Conservation (phyloP, 2,888 invertebrate species). For the Heteropelma amictum region DNA sequence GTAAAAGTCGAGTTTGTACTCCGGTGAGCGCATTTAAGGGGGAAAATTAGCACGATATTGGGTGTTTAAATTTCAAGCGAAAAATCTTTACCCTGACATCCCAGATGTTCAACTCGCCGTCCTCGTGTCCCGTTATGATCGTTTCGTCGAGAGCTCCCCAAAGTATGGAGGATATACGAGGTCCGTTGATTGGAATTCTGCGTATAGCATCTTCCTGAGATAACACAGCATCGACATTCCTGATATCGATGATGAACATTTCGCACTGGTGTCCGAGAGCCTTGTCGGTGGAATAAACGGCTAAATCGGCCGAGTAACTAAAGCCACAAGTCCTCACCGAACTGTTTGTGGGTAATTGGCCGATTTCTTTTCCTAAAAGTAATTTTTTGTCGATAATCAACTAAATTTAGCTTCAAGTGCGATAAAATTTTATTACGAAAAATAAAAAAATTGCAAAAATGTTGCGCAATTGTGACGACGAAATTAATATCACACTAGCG, state of each 20-base stretch:
- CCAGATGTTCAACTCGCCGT: slow-evolving; percentile 95
- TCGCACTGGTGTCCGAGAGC: slow-evolving; percentile 95
- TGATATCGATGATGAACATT: slow-evolving; percentile 91
- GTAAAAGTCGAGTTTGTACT: neutral
- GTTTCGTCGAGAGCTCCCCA: slow-evolving; percentile 97
- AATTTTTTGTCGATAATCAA: neutral
- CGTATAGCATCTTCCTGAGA: slow-evolving; percentile 86
- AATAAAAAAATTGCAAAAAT: too few species aligned
- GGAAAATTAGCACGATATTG: too few species aligned
- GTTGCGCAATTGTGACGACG: too few species aligned
- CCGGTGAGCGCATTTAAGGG: too few species aligned
- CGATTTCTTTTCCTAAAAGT: slow-evolving; percentile 83
- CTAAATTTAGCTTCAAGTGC: neutral
- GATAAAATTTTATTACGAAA: too few species aligned
- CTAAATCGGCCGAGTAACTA: slow-evolving; percentile 94
- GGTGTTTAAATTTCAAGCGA: too few species aligned
- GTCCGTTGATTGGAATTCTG: slow-evolving; percentile 87
- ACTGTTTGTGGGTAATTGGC: slow-evolving; percentile 88
- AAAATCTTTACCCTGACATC: slow-evolving; percentile 85
- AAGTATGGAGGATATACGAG: slow-evolving; percentile 93
- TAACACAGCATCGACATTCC: slow-evolving; percentile 86
- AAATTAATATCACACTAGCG: too few species aligned
- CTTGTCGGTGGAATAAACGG: slow-evolving; percentile 95
- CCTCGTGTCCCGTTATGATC: slow-evolving; percentile 95
- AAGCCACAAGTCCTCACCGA: slow-evolving; percentile 95